A percentile compares a stretch with the other conserved stretches of the same genome.
phyloP scores from a whole-genome alignment of 2,113 vertebrate genomes.

The Aramus guarauna region DNA sequence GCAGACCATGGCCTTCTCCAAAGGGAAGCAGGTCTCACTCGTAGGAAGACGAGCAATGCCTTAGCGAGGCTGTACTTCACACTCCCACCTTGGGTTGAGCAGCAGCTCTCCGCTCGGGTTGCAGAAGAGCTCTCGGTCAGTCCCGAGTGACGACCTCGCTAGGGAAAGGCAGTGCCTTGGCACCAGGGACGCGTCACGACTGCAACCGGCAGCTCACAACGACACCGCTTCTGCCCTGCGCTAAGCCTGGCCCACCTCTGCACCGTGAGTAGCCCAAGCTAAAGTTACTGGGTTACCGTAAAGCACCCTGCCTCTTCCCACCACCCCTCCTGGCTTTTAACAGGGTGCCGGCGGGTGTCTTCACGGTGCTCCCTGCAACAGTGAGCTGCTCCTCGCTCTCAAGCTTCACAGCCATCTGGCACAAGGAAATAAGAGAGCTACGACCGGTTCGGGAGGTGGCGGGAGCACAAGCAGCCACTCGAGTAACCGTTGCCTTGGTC shows the following conservation, averaged over 20 bases:
- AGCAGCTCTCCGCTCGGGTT: background rate
- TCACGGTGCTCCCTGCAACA: fast-evolving
- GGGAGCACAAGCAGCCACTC: background rate
- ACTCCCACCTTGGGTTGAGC: fast-evolving
- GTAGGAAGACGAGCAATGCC: fast-evolving
- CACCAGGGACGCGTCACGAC: too few relatives aligned
- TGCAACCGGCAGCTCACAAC: background rate
- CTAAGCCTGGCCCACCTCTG: background rate
- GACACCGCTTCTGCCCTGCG: fast-evolving
- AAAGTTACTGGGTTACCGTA: too few relatives aligned
- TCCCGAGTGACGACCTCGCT: too few relatives aligned
- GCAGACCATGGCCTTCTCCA: background rate
- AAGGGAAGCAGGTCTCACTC: background rate
- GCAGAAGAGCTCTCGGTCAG: background rate
- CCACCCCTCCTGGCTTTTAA: background rate
- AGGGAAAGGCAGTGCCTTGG: too few relatives aligned
- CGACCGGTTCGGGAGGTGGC: fast-evolving
- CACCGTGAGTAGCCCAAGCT: too few relatives aligned
- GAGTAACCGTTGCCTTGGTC: background rate
- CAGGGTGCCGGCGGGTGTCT: too few relatives aligned
- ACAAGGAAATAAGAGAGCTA: background rate
- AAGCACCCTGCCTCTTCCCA: background rate
- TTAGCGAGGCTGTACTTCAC: background rate
- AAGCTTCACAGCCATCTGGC: background rate
- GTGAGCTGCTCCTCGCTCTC: background rate